Evolutionary conservation across 2,113 vertebrate species (phyloP), one percentile per base, ranked within the genome.

Genomic region (Rostratula benghalensis): DNA sequence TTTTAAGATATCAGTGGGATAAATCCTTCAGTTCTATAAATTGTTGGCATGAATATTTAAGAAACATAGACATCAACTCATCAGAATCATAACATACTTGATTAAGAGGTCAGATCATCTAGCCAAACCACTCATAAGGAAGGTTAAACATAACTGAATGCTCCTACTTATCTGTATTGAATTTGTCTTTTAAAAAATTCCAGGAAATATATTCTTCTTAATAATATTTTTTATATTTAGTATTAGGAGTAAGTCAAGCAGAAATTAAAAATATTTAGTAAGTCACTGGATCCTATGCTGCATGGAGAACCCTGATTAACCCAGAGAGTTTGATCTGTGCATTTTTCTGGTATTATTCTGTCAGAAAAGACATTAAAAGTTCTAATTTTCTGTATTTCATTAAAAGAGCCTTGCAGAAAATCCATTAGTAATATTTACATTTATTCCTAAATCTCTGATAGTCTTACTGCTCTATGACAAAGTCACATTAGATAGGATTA

Each of bases 401-500:
- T 68, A 87, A 78, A 94, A 48, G 18, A 86, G 7, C 2, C 13
- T 81, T 75, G 54, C 67, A 78, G 59, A 65, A 85, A 91, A 86
- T 39, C 3, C 25, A 46, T 27, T 41, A 81, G 4, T 33, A 78
- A 78, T 94, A 94, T 95, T 95, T 96, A 77, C 75, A 92, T 92
- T 92, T 90, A 68, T 94, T 94, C 53, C 33, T 78, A 84, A 90
- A 43, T 81, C 80, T 67, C n/a, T 96, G 94, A 94, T 89, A 87
- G 21, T 87, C 77, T 92, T 90, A 89, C 18, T 56, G 23, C 35
- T 89, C 12, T 91, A 31, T 77, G 59, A 92, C 59, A 78, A 95
- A 93, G 76, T 78, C 91, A 94, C 33, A 75, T 90, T 94, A 93
- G 73, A 63, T 13, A 60, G 73, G 77, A 94, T 96, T 96, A 95